Evolutionary conservation across 2,113 vertebrate species (phyloP), one percentile per base, ranked within the genome.

Genomic region (Cheirogaleus medius): DNA sequence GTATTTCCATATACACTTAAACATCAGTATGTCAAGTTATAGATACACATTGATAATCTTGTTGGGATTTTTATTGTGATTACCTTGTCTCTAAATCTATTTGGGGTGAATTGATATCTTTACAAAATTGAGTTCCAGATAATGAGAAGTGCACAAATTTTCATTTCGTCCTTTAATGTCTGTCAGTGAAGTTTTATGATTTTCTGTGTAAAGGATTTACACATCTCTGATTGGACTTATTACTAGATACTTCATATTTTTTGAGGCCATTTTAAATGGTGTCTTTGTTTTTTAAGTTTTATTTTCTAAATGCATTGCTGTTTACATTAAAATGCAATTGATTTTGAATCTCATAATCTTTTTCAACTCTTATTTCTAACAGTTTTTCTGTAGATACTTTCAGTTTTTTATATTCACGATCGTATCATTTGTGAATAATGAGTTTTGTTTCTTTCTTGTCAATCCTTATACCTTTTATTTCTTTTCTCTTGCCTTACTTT

Each of bases 401-500:
- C 5, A 27, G 7, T 85, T 97, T 95, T 94, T 90, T 92, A 0
- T 92, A 69, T 74, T 97, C 83, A 92, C 5, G 0, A 54, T 32
- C 15, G 7, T 86, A 88, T 89, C 32, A 42, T 85, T 93, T 96
- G 37, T 94, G 69, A 88, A 47, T 92, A 64, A 66, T 32, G 29
- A 91, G n/a, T 90, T 93, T 92, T 96, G 39, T 77, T 90, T 84
- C 76, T 90, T 95, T 71, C 63, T 71, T 78, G 69, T 47, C 47
- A 69, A 21, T 95, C 37, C 83, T 94, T 96, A 86, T 5, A 94
- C 32, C 56, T 66, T 90, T 85, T 88, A 49, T 86, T 91, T 93
- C 84, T 92, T 94, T 94, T 95, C 42, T 97, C 42, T 88, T 63
- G 77, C 76, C 64, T 92, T 93, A 60, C 76, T 93, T 88, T 88